Evolutionary conservation across 2,888 invertebrate species (phyloP), one percentile per base, ranked within the genome.

Genomic region (Drosophila koepferae): DNA sequence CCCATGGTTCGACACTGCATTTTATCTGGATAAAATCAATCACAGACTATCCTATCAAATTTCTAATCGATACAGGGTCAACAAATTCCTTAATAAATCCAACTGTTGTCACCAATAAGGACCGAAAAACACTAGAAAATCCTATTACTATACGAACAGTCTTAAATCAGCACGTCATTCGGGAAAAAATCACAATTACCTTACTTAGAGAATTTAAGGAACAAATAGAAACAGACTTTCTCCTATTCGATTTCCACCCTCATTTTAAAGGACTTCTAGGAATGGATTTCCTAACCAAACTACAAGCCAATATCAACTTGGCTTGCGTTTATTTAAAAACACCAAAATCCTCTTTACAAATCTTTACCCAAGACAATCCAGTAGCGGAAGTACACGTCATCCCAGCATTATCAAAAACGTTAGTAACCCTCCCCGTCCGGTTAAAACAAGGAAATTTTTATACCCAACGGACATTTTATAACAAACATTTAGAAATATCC

Each of bases 371-470:
- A 43, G 43, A 43, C 18, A 43, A 43, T 7, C 43, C n/a, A 43
- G 18, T 18, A 18, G 20, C 53, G 14, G 12, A 53, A 53, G 34
- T 31, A 10, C n/a, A 53, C 20, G 53, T 53, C 36, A 53, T 53
- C 7, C 53, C 38, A 20, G 53, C 53, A 3, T n/a, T 34, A 34
- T 28, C 14, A n/a, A 53, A 53, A 20, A 20, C 36, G 1, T 1
- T 53, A 53, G 2, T 53, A 6, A 53, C 8, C 6, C n/a, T n/a
- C n/a, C n/a, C n/a, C n/a, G n/a, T n/a, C n/a, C n/a, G n/a, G n/a
- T n/a, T n/a, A n/a, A n/a, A n/a, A n/a, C n/a, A n/a, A n/a, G n/a
- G n/a, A n/a, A n/a, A n/a, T n/a, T n/a, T n/a, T n/a, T n/a, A n/a
- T n/a, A n/a, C n/a, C n/a, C n/a, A n/a, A n/a, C n/a, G n/a, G n/a